Base-by-base conservation (phyloP, 37 sponge, comb jelly and placozoan species). In the Dysidea cf. avara region DNA sequence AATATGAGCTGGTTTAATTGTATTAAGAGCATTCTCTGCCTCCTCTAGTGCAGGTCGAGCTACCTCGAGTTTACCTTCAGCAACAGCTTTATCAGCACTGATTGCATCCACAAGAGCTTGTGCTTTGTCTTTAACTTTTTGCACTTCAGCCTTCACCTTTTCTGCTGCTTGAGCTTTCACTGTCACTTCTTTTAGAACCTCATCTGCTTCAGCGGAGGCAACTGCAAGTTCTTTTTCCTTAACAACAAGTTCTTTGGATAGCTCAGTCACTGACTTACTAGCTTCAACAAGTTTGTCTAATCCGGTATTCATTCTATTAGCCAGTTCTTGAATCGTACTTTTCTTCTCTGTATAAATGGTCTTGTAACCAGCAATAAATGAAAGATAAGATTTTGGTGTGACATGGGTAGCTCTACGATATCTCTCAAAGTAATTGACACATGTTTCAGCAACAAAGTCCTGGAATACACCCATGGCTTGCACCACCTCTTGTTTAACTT, bases 341-440 rank as follows among this genome's bases (percentile, higher is more conserved):
- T 83, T 81, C 76, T 96, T 84, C 74, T 91, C 88, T 48, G 36
- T 77, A 76, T 98, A 98, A n/a, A 95, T 78, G 29, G 80, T 80
- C 78, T 98, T 98, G 79, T 98, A 98, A 22, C 99, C 96, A 18
- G 68, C 87, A 31, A 98, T 71, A 81, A 95, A 98, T 37, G 96
- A 92, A n/a, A 98, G 88, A 66, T 98, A 98, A 50, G 99, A 98
- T 66, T 98, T 98, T 50, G 99, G 99, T 34, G 99, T 98, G 47
- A 98, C 93, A 46, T 98, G 99, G 1, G 96, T 82, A n/a, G 94
- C 76, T 14, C 99, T 82, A 2, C 99, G 82, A 70, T 78, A 95
- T 22, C 96, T 74, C 29, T 98, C 92, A 74, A 98, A 98, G 73
- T 98, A 98, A 71, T 83, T 66, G 36, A 81, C 75, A 74, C 99